Base-by-base conservation (phyloP, 2,797 vertebrate genomes). In the Myotis pilosus region DNA sequence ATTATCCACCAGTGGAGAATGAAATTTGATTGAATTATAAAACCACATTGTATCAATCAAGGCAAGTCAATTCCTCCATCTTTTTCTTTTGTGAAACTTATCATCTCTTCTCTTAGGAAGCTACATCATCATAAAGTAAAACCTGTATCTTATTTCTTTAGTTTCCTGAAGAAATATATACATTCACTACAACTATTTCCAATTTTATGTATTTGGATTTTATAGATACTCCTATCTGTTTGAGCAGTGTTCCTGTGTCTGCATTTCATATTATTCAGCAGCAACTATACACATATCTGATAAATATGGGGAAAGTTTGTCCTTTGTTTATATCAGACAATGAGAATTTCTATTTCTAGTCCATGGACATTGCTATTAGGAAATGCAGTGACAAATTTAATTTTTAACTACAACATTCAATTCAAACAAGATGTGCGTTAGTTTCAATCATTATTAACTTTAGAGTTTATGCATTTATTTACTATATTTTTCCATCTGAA, bases 1-100 rank as follows among this genome's bases (percentile, higher is more conserved):
- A 86, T 91, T 92, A 87, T 23, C 44, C 30, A 68, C 28, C 28
- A 68, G 11, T 57, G 53, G 13, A 57, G 74, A 89, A 72, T 53
- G 13, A 74, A 94, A 80, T 49, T 25, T 84, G 74, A 94, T n/a
- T 72, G 33, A 78, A 44, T 80, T 89, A 85, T 74, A 81, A 96
- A 89, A 91, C 64, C 30, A 3, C 25, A 75, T 49, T 87, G 2
- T 41, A 68, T 25, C 17, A 33, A 38, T 86, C 86, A 83, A 64
- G 13, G 16, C 0, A 33, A 71, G 55, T 80, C 25, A 80, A 86
- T 62, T 86, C n/a, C 15, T 89, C 64, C 33, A 68, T 85, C 16
- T 69, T 62, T 85, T 71, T 66, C 33, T 81, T 83, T 82, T 68
- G 33, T 78, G 49, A 71, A 93, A 38, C 22, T 51, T 87, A 38